Evolutionary conservation across 2,113 vertebrate species (phyloP).

Genomic region (Telmatochromis sp.): DNA sequence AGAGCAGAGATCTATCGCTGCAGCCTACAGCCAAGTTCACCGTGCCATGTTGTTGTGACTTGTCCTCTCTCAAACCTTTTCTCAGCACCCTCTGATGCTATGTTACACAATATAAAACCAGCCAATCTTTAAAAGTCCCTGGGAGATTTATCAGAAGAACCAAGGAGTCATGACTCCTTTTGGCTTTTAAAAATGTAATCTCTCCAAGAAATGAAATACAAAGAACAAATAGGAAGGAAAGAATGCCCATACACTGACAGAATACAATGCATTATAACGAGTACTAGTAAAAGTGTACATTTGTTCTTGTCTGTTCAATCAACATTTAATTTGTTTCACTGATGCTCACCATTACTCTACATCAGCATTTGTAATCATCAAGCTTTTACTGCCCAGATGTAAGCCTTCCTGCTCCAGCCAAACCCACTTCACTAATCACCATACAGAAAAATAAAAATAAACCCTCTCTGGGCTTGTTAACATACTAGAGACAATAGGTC

Average conservation of each 20-base stretch:
- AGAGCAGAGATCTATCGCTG: slow-evolving; percentile 53
- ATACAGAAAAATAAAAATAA: background rate
- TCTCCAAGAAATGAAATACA: background rate
- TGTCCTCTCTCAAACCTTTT: background rate
- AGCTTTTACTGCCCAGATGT: slow-evolving; percentile 28
- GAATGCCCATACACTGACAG: background rate
- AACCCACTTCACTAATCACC: background rate
- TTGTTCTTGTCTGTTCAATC: background rate
- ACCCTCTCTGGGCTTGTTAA: background rate
- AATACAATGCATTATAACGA: background rate
- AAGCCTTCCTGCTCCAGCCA: slow-evolving; percentile 1
- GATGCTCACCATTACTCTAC: background rate
- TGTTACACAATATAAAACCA: background rate
- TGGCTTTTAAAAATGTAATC: background rate
- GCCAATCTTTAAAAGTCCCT: background rate
- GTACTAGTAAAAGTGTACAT: background rate
- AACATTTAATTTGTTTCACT: background rate
- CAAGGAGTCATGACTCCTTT: background rate
- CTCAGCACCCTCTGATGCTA: background rate
- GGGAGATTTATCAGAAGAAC: background rate
- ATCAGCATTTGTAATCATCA: slow-evolving; percentile 1
- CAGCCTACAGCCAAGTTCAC: slow-evolving; percentile 21
- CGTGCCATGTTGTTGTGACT: background rate
- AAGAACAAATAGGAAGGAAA: background rate
- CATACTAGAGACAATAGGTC: background rate